phyloP scores from a whole-genome alignment of 2,113 vertebrate genomes.

The Oxyura jamaicensis region DNA sequence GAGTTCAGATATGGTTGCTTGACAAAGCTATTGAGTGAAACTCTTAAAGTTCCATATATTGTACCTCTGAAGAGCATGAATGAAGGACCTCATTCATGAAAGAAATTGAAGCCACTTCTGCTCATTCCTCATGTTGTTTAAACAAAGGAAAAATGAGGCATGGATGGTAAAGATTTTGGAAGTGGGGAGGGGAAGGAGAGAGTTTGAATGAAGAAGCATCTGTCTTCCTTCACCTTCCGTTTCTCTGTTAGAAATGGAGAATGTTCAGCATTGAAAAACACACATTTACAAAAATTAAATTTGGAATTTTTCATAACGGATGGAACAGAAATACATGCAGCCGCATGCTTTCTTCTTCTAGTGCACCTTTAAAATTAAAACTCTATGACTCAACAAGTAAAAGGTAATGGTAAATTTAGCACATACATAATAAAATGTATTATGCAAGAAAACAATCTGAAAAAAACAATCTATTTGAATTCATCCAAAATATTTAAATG shows the following conservation, averaged over 20 bases:
- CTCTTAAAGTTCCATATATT: neutral
- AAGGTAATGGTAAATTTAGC: neutral
- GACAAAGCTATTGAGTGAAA: slow-evolving; percentile 38
- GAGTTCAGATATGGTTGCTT: slow-evolving; percentile 18
- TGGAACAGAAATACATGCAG: neutral
- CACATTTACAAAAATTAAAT: neutral
- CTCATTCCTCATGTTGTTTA: neutral
- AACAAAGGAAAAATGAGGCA: neutral
- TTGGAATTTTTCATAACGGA: neutral
- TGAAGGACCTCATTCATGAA: slow-evolving; percentile 22
- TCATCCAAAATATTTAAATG: neutral
- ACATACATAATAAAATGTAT: neutral
- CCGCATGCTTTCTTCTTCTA: neutral
- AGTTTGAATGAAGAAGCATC: neutral
- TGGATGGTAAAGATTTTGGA: neutral
- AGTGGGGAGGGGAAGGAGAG: neutral
- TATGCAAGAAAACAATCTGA: neutral
- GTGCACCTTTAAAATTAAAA: neutral
- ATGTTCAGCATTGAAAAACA: neutral
- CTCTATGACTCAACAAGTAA: neutral
- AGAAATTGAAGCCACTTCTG: neutral
- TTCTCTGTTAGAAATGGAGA: neutral
- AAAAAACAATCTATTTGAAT: neutral
- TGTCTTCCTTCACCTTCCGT: neutral
- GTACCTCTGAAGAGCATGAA: neutral